phyloP scores from a whole-genome alignment of 1,140 invertebrate genomes.

The Euborellia annulipes region DNA sequence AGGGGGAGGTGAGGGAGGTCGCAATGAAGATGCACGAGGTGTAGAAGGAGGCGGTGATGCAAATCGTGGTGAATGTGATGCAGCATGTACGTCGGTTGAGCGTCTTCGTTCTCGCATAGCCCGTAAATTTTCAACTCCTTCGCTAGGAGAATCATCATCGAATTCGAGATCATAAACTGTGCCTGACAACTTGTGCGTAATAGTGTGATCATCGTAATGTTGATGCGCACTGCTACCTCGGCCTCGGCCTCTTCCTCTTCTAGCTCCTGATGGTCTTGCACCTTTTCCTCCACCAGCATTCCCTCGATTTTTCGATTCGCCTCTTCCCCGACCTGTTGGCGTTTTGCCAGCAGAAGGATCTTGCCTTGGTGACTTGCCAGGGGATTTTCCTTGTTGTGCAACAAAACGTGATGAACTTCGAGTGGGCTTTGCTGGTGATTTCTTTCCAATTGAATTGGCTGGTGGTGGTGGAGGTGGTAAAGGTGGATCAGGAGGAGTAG shows the following conservation, averaged over 20 bases:
- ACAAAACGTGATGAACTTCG: slow-evolving; percentile 43
- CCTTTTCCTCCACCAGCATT: slow-evolving; percentile 33
- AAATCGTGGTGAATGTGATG: slow-evolving; percentile 38
- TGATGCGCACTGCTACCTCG: slow-evolving; percentile 32
- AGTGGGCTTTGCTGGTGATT: slow-evolving; percentile 45
- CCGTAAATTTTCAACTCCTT: slow-evolving; percentile 54
- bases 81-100: slow-evolving; percentile 56
- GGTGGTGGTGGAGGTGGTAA: slow-evolving; percentile 11
- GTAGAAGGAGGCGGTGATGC: slow-evolving; percentile 25
- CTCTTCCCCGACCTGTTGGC: slow-evolving; percentile 20
- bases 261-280: slow-evolving; percentile 21
- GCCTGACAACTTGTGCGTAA: slow-evolving; percentile 61
- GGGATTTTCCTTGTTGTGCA: slow-evolving; percentile 40
- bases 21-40: neutral
- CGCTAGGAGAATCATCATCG: slow-evolving; percentile 60
- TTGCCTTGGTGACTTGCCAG: slow-evolving; percentile 49
- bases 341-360: slow-evolving; percentile 12
- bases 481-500: slow-evolving; percentile 9
- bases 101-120: slow-evolving; percentile 63
- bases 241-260: slow-evolving; percentile 52
- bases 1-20: slow-evolving; percentile 6
- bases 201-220: slow-evolving; percentile 32
- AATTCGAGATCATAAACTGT: slow-evolving; percentile 78
- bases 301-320: slow-evolving; percentile 26
- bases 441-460: slow-evolving; percentile 30